Evolutionary conservation across 2,797 vertebrate genomes (phyloP).

Genomic region (Thamnophis elegans): DNA sequence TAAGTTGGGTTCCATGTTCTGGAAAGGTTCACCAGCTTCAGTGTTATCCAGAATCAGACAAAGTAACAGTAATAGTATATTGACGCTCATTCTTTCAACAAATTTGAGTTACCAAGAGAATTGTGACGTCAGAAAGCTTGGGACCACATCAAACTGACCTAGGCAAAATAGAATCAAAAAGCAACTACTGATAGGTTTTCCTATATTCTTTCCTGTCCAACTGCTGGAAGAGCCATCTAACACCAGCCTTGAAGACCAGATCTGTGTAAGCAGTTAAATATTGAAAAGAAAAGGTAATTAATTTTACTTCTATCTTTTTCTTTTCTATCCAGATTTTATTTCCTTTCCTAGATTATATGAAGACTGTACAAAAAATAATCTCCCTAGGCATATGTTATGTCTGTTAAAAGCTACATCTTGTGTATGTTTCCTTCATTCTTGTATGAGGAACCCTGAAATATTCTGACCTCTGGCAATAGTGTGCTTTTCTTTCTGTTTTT

Average conservation of each 20-base stretch:
- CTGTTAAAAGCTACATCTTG: not conserved
- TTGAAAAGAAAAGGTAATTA: not conserved
- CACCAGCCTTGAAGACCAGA: not conserved
- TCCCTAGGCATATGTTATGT: not conserved
- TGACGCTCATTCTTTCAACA: not conserved
- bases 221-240: not conserved
- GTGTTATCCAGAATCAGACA: not conserved
- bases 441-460: not conserved
- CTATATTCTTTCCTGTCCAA: not conserved
- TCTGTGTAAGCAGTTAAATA: not conserved
- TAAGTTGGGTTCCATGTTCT: not conserved
- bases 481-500: not conserved
- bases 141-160: not conserved
- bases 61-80: not conserved
- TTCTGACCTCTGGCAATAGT: not conserved
- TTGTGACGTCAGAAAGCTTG: not conserved
- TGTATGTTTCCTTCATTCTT: not conserved
- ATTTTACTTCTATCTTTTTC: not conserved
- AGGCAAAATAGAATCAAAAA: not conserved
- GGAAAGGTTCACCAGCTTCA: not conserved
- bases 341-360: not conserved
- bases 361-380: not conserved
- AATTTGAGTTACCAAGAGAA: not conserved
- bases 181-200: not conserved
- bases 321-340: not conserved